Percentiles rank a stretch among this genome's conserved stretches.
These are phyloP conservation scores for Cottoperca gobio DNA, from an alignment of 2,797 vertebrate species.

Conservation along the genomic window DNA sequence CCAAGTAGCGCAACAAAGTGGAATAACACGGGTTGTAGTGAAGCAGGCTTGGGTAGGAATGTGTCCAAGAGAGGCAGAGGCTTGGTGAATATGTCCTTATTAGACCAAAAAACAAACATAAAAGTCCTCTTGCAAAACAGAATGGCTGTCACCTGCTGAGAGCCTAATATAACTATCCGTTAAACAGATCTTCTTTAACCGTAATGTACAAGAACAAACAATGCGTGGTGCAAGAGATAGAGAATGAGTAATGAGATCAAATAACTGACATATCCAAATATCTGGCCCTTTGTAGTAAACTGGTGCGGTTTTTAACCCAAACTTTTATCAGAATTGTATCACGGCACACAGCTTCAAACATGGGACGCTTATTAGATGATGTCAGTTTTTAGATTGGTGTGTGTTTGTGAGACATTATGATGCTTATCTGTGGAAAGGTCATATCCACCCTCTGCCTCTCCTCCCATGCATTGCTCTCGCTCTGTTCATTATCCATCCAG, in stretches of 20 bases:
- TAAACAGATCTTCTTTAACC: not conserved
- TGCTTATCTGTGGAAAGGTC: constrained; percentile 81
- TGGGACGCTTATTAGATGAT: constrained; percentile 18
- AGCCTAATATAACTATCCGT: constrained; percentile 7
- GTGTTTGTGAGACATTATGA: constrained; percentile 63
- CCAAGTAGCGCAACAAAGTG: not conserved
- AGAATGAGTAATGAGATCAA: not conserved
- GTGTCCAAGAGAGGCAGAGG: not conserved
- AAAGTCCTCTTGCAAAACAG: not conserved
- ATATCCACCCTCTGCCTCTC: constrained; percentile 73
- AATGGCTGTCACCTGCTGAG: not conserved
- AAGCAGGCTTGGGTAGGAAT: not conserved
- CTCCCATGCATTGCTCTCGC: constrained; percentile 54
- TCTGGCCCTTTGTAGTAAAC: constrained; percentile 3
- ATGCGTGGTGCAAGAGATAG: constrained; percentile 1
- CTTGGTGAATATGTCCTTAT: not conserved
- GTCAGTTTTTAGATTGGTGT: constrained; percentile 22
- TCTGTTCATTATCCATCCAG: constrained; percentile 78
- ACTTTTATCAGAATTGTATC: constrained; percentile 1
- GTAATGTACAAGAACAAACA: not conserved
- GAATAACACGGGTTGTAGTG: not conserved
- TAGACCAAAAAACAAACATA: not conserved
- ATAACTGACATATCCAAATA: not conserved
- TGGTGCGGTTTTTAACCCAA: not conserved
- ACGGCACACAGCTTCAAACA: constrained; percentile 14